Conservation (phyloP, 2,113 vertebrate genomes). For the Cynoglossus semilaevis region DNA sequence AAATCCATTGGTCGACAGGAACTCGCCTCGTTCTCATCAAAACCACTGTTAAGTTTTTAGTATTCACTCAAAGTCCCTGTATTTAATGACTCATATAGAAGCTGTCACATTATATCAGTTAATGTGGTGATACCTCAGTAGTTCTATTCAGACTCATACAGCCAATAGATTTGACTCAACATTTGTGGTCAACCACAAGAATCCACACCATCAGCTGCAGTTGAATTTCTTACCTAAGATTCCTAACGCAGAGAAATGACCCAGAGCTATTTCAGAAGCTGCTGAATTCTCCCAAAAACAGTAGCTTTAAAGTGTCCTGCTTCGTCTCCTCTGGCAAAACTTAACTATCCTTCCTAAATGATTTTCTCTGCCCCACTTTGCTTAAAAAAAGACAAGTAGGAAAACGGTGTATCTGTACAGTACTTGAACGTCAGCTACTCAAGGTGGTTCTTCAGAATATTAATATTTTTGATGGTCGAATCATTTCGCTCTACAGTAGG, state of each 20-base stretch:
- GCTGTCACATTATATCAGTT: neutral
- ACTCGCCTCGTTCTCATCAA: too few species aligned
- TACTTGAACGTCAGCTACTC: too few species aligned
- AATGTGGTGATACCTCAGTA: neutral
- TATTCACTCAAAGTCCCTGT: neutral
- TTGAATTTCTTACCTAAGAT: neutral
- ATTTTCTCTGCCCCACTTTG: neutral
- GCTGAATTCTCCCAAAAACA: neutral
- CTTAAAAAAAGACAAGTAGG: too few species aligned
- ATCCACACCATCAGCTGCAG: neutral
- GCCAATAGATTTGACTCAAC: neutral
- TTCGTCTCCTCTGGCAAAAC: neutral
- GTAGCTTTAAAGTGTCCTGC: neutral
- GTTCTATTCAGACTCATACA: neutral
- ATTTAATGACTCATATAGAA: neutral
- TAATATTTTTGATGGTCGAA: too few species aligned
- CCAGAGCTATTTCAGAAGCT: neutral
- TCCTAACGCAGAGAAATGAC: neutral
- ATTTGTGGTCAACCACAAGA: too few species aligned
- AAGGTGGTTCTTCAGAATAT: too few species aligned
- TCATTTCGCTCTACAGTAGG: too few species aligned
- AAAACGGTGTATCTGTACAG: too few species aligned
- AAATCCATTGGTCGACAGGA: too few species aligned
- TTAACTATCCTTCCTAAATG: neutral
- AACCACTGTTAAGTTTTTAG: neutral